These are phyloP conservation scores for Cyphomyrmex costatus DNA, from an alignment of 1,140 invertebrate species.

Conservation along the genomic window DNA sequence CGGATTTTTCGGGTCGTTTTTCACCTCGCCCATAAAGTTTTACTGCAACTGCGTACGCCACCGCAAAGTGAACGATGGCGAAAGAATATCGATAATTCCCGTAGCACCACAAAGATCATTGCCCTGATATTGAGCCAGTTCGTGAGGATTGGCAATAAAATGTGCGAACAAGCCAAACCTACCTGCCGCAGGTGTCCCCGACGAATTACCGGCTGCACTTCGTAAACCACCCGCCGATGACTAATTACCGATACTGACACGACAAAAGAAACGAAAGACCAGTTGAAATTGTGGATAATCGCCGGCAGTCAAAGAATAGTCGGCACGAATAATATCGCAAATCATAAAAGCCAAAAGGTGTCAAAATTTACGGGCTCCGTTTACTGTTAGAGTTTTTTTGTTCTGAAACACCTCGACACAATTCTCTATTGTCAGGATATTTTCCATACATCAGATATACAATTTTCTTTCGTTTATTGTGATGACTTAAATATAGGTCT, in stretches of 20 bases:
- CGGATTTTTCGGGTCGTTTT: slow-evolving; percentile 39
- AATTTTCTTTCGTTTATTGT: background rate
- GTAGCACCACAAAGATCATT: slow-evolving; percentile 40
- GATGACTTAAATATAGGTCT: background rate
- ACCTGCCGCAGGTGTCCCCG: slow-evolving; percentile 53
- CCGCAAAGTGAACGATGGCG: slow-evolving; percentile 1
- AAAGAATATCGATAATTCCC: slow-evolving; percentile 51
- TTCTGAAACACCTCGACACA: background rate
- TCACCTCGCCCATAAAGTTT: slow-evolving; percentile 47
- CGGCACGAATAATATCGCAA: background rate
- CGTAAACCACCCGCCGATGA: slow-evolving; percentile 62
- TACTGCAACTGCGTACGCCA: slow-evolving; percentile 28
- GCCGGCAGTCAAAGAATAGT: slow-evolving; percentile 9
- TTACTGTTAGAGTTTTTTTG: background rate
- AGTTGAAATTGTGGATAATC: slow-evolving; percentile 33
- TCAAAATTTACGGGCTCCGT: background rate
- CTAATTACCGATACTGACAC: slow-evolving; percentile 72
- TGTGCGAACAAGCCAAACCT: background rate
- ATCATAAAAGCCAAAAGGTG: background rate
- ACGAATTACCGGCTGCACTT: slow-evolving; percentile 61
- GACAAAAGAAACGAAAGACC: slow-evolving; percentile 50
- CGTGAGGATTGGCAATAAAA: slow-evolving; percentile 40
- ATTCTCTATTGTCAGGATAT: background rate
- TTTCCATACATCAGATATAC: background rate
- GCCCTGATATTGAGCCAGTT: slow-evolving; percentile 31